These are phyloP conservation scores for Rutilus rutilus DNA, from an alignment of 2,113 vertebrate species.

Conservation along the genomic window DNA sequence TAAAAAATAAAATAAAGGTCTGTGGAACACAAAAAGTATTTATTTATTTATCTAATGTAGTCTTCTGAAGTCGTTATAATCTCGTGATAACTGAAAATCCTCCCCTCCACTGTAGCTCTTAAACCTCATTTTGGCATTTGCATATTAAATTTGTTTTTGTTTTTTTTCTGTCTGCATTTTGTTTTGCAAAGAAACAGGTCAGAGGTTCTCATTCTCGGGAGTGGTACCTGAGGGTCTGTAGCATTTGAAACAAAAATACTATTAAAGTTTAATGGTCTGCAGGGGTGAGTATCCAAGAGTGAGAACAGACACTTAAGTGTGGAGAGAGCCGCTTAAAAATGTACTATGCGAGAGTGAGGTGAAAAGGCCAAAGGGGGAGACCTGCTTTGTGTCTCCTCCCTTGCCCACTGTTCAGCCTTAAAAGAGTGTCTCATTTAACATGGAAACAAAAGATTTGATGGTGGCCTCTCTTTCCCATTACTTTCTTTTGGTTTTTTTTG, in stretches of 20 bases:
- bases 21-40: no score
- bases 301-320: conserved; percentile 58
- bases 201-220: neutral
- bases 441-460: conserved; percentile 56
- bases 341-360: conserved; percentile 57
- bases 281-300: conserved; percentile 39
- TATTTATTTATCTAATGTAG: neutral
- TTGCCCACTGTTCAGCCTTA: conserved; percentile 31
- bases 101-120: neutral
- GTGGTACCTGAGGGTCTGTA: conserved; percentile 31
- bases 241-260: conserved; percentile 65
- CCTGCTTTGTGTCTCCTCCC: conserved; percentile 33
- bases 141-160: neutral
- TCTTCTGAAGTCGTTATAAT: neutral
- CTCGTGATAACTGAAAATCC: neutral
- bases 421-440: conserved; percentile 49
- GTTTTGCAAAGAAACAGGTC: neutral
- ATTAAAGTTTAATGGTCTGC: conserved; percentile 59
- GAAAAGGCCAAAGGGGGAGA: conserved; percentile 46
- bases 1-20: no score
- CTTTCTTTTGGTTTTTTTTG: neutral
- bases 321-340: conserved; percentile 59
- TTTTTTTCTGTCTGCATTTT: neutral
- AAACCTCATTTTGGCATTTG: neutral
- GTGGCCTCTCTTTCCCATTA: neutral